phyloP scores from a whole-genome alignment of 2,888 invertebrate species.

The Drosophila robusta region DNA sequence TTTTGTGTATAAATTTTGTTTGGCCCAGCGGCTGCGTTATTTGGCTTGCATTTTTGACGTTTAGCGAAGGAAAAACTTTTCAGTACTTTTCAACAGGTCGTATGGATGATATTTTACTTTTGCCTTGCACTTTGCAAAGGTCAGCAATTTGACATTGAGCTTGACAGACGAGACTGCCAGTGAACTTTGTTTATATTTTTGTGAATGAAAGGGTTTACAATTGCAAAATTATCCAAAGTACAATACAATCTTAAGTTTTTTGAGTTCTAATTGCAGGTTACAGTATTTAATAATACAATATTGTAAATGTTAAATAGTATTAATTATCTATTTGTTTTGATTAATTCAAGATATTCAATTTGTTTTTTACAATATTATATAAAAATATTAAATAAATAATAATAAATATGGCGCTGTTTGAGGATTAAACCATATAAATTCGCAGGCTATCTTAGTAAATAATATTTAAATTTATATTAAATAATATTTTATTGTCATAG shows the following conservation, averaged over 20 bases:
- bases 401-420: no score
- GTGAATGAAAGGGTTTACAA: neutral
- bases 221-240: constrained; percentile 2
- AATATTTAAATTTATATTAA: no score
- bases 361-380: no score
- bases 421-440: no score
- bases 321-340: no score
- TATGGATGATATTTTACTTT: constrained; percentile 31
- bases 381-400: no score
- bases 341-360: no score
- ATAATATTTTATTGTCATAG: no score
- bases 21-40: constrained; percentile 37
- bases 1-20: constrained; percentile 44
- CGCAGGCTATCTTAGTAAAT: no score
- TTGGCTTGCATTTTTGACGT: constrained; percentile 55
- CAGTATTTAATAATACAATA: neutral
- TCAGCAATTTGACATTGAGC: constrained; percentile 72
- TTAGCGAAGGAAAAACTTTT: constrained; percentile 28
- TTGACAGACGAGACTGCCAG: constrained; percentile 34
- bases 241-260: neutral
- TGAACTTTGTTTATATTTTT: constrained; percentile 31
- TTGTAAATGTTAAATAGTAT: neutral
- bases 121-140: constrained; percentile 47
- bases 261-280: neutral
- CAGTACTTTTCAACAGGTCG: constrained; percentile 66